Evolutionary conservation across 2,113 vertebrate genomes (phyloP).

Genomic region (Nothocercus julius): DNA sequence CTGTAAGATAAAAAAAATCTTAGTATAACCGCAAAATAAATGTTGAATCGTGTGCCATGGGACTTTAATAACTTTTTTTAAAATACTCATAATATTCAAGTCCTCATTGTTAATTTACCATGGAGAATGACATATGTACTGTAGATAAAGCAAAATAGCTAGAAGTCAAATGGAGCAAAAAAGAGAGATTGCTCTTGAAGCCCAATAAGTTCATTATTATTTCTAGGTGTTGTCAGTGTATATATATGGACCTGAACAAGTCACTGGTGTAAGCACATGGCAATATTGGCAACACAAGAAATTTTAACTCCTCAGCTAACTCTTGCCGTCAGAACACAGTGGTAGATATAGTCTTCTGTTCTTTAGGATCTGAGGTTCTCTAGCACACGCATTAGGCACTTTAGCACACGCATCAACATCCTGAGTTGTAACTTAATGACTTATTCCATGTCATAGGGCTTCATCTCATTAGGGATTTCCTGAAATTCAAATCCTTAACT

Average conservation of each 20-base stretch:
- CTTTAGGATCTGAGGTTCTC: background rate
- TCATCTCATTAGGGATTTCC: background rate
- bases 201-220: background rate
- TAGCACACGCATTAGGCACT: background rate
- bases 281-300: background rate
- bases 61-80: background rate
- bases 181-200: background rate
- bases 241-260: background rate
- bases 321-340: background rate
- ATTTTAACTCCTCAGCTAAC: background rate
- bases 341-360: background rate
- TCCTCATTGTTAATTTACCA: background rate
- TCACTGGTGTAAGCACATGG: background rate
- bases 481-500: background rate
- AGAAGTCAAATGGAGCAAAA: background rate
- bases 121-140: background rate
- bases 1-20: background rate
- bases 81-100: background rate
- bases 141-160: background rate
- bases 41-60: background rate
- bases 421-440: background rate
- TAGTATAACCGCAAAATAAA: background rate
- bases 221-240: background rate
- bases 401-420: background rate
- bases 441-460: background rate